Evolutionary conservation across 2,113 vertebrate species (phyloP).

Genomic region (Salvelinus fontinalis): DNA sequence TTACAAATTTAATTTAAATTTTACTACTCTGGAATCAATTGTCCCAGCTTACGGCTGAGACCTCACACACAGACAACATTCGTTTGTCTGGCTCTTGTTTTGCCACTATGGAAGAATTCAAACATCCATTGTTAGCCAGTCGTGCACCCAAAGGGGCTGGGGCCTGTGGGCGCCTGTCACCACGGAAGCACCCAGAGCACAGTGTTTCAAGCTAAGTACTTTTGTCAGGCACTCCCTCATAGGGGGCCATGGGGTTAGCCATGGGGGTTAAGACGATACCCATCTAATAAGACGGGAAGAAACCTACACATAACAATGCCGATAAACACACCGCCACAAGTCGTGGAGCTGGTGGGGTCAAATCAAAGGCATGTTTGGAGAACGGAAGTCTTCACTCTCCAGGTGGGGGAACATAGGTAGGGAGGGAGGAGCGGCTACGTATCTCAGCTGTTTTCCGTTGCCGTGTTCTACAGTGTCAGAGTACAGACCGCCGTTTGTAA

Average conservation of each 20-base stretch:
- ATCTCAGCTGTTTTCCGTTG: too few relatives aligned
- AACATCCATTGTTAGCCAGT: too few relatives aligned
- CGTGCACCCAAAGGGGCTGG: background rate
- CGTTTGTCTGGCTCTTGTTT: too few relatives aligned
- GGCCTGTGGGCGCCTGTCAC: slow-evolving; percentile 13
- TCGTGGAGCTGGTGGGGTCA: slow-evolving; percentile 43
- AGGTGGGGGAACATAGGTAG: too few relatives aligned
- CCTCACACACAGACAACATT: too few relatives aligned
- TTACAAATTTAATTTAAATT: too few relatives aligned
- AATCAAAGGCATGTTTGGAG: slow-evolving; percentile 53
- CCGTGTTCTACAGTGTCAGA: too few relatives aligned
- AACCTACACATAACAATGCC: slow-evolving; percentile 56
- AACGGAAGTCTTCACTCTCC: slow-evolving; percentile 24
- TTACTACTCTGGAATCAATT: too few relatives aligned
- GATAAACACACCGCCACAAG: slow-evolving; percentile 59
- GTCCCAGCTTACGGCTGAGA: too few relatives aligned
- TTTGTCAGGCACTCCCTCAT: slow-evolving; percentile 47
- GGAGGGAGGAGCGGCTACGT: too few relatives aligned
- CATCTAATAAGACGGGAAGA: slow-evolving; percentile 32
- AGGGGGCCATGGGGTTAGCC: slow-evolving; percentile 18
- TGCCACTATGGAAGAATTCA: too few relatives aligned
- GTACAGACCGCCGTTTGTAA: too few relatives aligned
- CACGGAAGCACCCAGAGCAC: background rate
- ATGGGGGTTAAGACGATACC: slow-evolving; percentile 65
- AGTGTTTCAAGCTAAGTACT: background rate